Evolutionary conservation across 2,113 vertebrate species (phyloP).

Genomic region (Sceloporus undulatus): DNA sequence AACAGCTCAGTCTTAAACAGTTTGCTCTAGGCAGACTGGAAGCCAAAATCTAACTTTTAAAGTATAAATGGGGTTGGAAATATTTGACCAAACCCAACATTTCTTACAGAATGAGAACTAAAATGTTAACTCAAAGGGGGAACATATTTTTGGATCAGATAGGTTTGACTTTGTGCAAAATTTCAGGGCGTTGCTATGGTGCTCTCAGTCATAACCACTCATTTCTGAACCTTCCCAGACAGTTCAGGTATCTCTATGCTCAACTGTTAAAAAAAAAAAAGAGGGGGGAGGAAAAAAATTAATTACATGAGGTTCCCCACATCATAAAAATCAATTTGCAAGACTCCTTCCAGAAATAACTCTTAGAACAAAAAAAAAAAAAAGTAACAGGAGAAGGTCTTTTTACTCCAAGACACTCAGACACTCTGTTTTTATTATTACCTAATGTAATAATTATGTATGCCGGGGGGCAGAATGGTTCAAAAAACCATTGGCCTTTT

Average conservation of each 20-base stretch:
- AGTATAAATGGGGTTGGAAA: constrained; percentile 70
- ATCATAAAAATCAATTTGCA: constrained; percentile 1
- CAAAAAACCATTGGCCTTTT: not conserved
- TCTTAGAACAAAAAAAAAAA: not conserved
- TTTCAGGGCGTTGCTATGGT: not conserved
- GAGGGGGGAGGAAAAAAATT: too few relatives aligned
- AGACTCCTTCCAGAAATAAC: constrained; percentile 7
- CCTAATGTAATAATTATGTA: not conserved
- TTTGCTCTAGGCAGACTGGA: constrained; percentile 75
- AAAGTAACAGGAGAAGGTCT: not conserved
- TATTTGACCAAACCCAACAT: constrained; percentile 50
- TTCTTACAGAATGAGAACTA: constrained; percentile 59
- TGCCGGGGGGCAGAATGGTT: not conserved
- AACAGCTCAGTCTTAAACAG: constrained; percentile 74
- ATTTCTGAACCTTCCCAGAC: not conserved
- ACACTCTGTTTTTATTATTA: not conserved
- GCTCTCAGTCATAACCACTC: not conserved
- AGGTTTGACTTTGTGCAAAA: not conserved
- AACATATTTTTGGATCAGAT: constrained; percentile 60
- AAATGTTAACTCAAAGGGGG: constrained; percentile 40
- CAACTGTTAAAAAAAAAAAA: not conserved
- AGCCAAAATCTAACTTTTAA: constrained; percentile 70
- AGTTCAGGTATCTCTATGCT: not conserved
- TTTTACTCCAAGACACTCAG: not conserved
- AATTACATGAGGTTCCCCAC: not conserved